These are phyloP conservation scores for Gobionotothen gibberifrons DNA, from an alignment of 2,797 vertebrate genomes.

Conservation along the genomic window DNA sequence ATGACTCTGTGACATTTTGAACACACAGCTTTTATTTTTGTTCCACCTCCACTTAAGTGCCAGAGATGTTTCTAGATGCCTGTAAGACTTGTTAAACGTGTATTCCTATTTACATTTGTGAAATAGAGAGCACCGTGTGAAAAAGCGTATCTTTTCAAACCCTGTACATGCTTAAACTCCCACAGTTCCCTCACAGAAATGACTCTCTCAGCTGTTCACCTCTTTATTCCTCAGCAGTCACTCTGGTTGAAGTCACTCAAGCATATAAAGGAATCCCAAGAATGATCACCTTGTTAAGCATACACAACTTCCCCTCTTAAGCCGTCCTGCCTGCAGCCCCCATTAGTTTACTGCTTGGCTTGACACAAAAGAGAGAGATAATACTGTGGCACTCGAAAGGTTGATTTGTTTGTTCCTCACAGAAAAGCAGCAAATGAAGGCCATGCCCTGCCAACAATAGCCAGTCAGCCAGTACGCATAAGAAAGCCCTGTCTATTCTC, in stretches of 20 bases:
- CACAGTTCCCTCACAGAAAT: conserved; percentile 7
- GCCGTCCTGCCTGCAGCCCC: conserved; percentile 35
- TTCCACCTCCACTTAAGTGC: not conserved
- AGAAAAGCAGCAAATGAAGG: conserved; percentile 73
- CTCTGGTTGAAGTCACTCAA: conserved; percentile 59
- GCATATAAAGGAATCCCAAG: conserved; percentile 76
- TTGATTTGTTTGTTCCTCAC: conserved; percentile 74
- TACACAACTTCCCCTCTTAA: conserved; percentile 51
- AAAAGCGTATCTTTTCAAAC: not conserved
- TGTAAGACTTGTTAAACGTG: conserved; percentile 52
- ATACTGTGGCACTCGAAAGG: conserved; percentile 63
- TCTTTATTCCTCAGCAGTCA: conserved; percentile 43
- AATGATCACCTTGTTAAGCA: conserved; percentile 78
- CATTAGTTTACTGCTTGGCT: conserved; percentile 62
- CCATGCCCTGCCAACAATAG: conserved; percentile 67
- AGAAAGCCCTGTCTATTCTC: conserved; percentile 45
- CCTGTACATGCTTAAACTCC: conserved; percentile 1
- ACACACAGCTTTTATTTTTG: not conserved
- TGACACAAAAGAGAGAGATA: conserved; percentile 53
- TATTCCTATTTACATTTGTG: conserved; percentile 18
- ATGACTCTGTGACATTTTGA: conserved; percentile 34
- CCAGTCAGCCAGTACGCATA: conserved; percentile 24
- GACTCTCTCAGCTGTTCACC: conserved; percentile 19
- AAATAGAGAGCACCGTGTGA: conserved; percentile 31
- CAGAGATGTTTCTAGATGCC: conserved; percentile 4